phyloP scores from a whole-genome alignment of 2,888 invertebrate species.

The Pyrrhosoma nymphula region DNA sequence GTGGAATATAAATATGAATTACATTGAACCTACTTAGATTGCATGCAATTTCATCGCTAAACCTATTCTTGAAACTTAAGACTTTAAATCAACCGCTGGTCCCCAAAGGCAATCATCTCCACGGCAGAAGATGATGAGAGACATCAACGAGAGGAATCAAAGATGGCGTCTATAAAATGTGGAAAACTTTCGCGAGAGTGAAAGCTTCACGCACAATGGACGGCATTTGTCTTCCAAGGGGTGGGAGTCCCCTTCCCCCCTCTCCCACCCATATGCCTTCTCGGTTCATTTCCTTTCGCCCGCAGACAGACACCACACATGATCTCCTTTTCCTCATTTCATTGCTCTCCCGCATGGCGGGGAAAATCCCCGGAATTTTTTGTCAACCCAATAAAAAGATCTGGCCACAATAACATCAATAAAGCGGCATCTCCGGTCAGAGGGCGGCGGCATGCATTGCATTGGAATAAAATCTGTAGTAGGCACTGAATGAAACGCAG shows the following conservation, averaged over 20 bases:
- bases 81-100: too few species aligned
- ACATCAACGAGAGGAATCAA: background rate
- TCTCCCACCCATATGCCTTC: background rate
- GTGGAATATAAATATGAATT: too few species aligned
- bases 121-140: too few species aligned
- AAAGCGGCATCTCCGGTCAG: background rate
- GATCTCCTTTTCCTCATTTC: background rate
- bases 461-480: too few species aligned
- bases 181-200: background rate
- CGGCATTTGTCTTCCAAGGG: background rate
- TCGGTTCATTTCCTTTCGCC: background rate
- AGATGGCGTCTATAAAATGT: background rate
- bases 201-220: background rate
- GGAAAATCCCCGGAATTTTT: background rate
- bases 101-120: too few species aligned
- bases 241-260: background rate
- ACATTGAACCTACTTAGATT: too few species aligned
- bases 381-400: background rate
- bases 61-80: too few species aligned
- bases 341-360: background rate
- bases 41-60: too few species aligned
- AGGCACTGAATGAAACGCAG: too few species aligned
- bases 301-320: background rate
- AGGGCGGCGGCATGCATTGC: background rate
- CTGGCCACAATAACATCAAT: background rate